Conservation (phyloP, 2,113 vertebrate species). For the Hippoglossus stenolepis region DNA sequence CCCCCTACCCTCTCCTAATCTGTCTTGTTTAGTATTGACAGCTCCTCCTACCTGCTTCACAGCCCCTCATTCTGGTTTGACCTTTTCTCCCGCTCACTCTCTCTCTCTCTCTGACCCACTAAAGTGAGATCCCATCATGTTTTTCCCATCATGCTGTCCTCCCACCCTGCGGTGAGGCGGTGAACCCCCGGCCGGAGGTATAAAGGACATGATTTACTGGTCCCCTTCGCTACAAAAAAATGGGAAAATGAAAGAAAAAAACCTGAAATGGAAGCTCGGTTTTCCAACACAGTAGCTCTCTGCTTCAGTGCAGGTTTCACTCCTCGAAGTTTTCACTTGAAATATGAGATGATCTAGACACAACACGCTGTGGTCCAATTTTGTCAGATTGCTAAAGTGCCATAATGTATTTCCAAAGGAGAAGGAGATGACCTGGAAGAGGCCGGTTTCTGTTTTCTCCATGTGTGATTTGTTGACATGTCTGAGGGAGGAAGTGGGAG, state of each 20-base stretch:
- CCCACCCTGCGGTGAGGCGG: slow-evolving; percentile 70
- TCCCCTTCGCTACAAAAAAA: slow-evolving; percentile 58
- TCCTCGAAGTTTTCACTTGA: slow-evolving; percentile 36
- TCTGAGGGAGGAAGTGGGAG: slow-evolving; percentile 50
- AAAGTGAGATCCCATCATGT: slow-evolving; percentile 72
- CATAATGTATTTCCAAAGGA: slow-evolving; percentile 46
- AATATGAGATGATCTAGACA: slow-evolving; percentile 27
- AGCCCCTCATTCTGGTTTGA: slow-evolving; percentile 40
- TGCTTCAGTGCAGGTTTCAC: slow-evolving; percentile 39
- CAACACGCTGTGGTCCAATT: slow-evolving; percentile 44
- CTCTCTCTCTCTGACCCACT: slow-evolving; percentile 50
- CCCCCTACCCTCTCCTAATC: slow-evolving; percentile 34
- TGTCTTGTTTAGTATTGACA: slow-evolving; percentile 19
- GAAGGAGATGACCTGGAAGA: slow-evolving; percentile 46
- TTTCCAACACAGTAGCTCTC: slow-evolving; percentile 66
- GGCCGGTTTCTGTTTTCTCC: slow-evolving; percentile 32
- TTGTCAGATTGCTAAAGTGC: slow-evolving; percentile 54
- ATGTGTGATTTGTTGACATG: slow-evolving; percentile 53
- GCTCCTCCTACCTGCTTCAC: slow-evolving; percentile 35
- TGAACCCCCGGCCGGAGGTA: slow-evolving; percentile 80
- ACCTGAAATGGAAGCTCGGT: slow-evolving; percentile 60
- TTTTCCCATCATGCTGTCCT: slow-evolving; percentile 78
- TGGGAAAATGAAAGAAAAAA: slow-evolving; percentile 22
- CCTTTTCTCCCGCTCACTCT: slow-evolving; percentile 14
- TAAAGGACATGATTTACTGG: slow-evolving; percentile 80